Conservation (phyloP, 2,888 invertebrate species). For the Ecliptopera silaceata region DNA sequence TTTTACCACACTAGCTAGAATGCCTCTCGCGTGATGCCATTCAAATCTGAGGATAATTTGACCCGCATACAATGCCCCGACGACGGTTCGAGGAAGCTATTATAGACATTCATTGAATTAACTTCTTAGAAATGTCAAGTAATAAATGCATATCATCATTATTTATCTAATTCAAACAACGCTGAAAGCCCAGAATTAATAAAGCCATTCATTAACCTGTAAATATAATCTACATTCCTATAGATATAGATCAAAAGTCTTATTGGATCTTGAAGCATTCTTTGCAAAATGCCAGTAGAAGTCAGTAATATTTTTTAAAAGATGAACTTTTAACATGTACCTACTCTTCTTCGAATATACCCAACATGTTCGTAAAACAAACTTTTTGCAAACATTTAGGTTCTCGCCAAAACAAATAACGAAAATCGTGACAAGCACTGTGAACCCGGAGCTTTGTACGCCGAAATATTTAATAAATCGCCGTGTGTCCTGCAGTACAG, state of each 20-base stretch:
- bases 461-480: constrained; percentile 19
- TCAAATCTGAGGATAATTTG: constrained; percentile 17
- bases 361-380: background rate
- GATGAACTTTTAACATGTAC: background rate
- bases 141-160: background rate
- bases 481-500: constrained; percentile 44
- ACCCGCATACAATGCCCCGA: constrained; percentile 14
- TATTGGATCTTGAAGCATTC: too few relatives aligned
- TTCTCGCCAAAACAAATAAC: constrained; percentile 1
- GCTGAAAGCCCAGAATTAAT: too few relatives aligned
- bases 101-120: constrained; percentile 16
- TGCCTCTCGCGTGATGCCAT: background rate
- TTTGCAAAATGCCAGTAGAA: too few relatives aligned
- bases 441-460: background rate
- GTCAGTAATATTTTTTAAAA: background rate
- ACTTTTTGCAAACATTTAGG: background rate
- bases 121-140: constrained; percentile 15
- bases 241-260: too few relatives aligned
- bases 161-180: too few relatives aligned
- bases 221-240: too few relatives aligned
- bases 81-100: constrained; percentile 18
- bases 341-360: background rate
- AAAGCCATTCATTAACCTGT: too few relatives aligned
- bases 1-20: background rate
- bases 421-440: constrained; percentile 1